These are phyloP conservation scores for Drosophila emarginata DNA, from an alignment of 2,888 invertebrate species.

Conservation along the genomic window DNA sequence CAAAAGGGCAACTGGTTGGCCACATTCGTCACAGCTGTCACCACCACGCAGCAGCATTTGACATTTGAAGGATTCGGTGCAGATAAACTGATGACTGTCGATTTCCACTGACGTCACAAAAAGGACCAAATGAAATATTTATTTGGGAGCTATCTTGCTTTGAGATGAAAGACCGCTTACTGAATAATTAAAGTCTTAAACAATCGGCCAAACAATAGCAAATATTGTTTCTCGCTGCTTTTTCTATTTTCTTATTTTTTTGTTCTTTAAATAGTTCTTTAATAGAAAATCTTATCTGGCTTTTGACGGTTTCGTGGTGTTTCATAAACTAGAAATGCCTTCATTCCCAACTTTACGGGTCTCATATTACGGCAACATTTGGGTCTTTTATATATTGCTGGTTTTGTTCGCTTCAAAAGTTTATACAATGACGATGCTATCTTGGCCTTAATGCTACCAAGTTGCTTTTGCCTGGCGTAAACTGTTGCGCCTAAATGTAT, in stretches of 20 bases:
- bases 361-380: not conserved
- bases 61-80: slow-evolving; percentile 29
- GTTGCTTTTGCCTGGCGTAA: slow-evolving; percentile 6
- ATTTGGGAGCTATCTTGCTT: no score
- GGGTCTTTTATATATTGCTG: not conserved
- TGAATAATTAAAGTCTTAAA: no score
- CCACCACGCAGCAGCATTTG: slow-evolving; percentile 28
- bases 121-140: slow-evolving; percentile 10
- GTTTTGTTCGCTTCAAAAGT: not conserved
- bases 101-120: slow-evolving; percentile 31
- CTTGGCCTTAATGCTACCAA: not conserved
- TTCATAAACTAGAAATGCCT: no score
- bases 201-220: not conserved
- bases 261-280: not conserved
- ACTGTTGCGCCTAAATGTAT: slow-evolving; percentile 36
- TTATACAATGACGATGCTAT: not conserved
- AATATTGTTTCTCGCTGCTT: no score
- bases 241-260: no score
- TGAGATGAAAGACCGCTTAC: not conserved
- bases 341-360: no score
- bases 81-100: slow-evolving; percentile 11
- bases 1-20: slow-evolving; percentile 31
- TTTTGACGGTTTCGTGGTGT: not conserved
- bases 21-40: slow-evolving; percentile 41
- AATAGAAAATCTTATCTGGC: not conserved